Evolutionary conservation across 2,113 vertebrate genomes (phyloP), one percentile per base, ranked within the genome.

Genomic region (Lonchura striata): DNA sequence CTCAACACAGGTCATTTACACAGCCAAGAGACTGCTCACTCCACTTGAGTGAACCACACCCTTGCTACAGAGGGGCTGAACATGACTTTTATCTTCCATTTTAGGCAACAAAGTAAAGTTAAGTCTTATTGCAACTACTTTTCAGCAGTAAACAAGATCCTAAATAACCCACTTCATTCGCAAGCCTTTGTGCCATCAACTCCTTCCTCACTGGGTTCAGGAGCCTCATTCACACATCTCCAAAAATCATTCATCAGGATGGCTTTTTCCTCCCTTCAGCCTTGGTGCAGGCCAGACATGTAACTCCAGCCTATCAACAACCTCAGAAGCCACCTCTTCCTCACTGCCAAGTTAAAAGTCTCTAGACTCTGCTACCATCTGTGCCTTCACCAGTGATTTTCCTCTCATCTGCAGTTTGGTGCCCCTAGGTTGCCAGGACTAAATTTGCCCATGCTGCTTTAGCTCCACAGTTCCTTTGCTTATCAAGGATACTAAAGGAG

Each of bases 41-140:
- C 41, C 35, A 69, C 77, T 31, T 2, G 9, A 68, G 17, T 11
- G 46, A 91, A 88, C 95, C 95, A 94, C 94, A 91, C 95, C 94
- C 94, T 87, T 44, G 47, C 18, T 86, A 37, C 69, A 63, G 17
- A 74, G 47, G 39, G 21, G 19, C 19, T 42, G 33, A 80, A 79
- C 3, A 0, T 1, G 12, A 44, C 50, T 85, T 82, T 72, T 39
- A 70, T 19, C 61, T 83, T 60, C 83, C 79, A 44, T 88, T 92
- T 93, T 81, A 83, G 82, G 69, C 24, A 74, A 71, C 25, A 86
- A 63, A 80, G 44, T 47, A 63, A 82, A 80, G 49, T 57, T 3
- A 65, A 65, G 31, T 50, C 37, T 74, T 33, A 64, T 0, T 47
- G 49, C 27, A 53, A 23, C 13, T 25, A 15, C 53, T 75, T 82